These are phyloP conservation scores for Lepidotrigona ventralis DNA, from an alignment of 1,140 invertebrate species.

Conservation along the genomic window DNA sequence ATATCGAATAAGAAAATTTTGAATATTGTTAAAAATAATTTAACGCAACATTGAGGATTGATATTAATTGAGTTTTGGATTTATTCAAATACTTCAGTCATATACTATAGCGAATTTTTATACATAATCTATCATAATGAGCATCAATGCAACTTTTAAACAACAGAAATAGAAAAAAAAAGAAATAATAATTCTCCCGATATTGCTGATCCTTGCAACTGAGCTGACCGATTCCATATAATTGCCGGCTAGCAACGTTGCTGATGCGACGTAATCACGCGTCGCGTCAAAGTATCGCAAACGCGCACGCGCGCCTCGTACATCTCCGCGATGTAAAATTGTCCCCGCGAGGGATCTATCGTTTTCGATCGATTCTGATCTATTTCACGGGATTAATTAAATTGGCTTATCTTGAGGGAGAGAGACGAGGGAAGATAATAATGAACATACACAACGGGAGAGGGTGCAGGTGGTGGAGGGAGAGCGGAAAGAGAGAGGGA, in stretches of 20 bases:
- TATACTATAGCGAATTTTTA: too few relatives aligned
- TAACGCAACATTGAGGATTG: too few relatives aligned
- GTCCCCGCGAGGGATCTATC: conserved; percentile 25
- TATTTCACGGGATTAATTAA: conserved; percentile 61
- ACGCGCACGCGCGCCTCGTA: neutral
- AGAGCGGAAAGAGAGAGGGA: neutral
- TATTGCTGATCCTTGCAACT: neutral
- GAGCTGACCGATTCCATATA: neutral
- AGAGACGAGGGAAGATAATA: neutral
- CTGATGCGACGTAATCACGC: conserved; percentile 19
- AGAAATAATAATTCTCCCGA: neutral
- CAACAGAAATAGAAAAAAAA: neutral
- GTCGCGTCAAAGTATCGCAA: conserved; percentile 40
- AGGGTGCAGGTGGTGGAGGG: neutral
- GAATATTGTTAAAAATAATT: too few relatives aligned
- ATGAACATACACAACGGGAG: neutral
- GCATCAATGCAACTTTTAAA: neutral
- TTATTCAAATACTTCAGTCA: too few relatives aligned
- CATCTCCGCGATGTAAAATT: conserved; percentile 40
- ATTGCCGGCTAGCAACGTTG: neutral
- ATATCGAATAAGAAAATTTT: too few relatives aligned
- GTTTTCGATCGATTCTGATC: conserved; percentile 29
- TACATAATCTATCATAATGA: neutral
- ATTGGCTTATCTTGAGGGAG: conserved; percentile 62
- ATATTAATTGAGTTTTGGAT: too few relatives aligned